Base-by-base conservation (phyloP, 2,797 vertebrate species). In the Semotilus atromaculatus region DNA sequence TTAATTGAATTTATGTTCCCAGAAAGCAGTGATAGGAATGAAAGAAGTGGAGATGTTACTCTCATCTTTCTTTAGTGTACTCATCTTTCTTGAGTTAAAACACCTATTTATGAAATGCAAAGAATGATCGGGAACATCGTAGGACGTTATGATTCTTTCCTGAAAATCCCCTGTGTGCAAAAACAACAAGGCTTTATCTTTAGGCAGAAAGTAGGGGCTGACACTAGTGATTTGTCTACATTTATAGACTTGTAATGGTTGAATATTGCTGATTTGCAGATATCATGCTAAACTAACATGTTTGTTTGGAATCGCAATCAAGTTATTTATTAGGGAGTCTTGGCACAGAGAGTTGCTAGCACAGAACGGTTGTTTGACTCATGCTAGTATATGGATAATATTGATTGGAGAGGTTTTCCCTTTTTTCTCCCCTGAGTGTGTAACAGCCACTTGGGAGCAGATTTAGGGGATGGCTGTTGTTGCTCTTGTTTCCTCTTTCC, bases 381-480 rank as follows among this genome's bases (percentile, higher is more conserved):
- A 64, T 62, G 60, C 81, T 74, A 74, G 40, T 64, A 51, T 19
- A 36, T 74, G 23, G 58, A 66, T n/a, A 36, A 19, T 82, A 82
- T 66, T 51, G 81, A 66, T 74, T 38, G 21, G 5, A 21, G 36
- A 72, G 36, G 11, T 60, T 74, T 62, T 66, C 16, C 43, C 43
- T n/a, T 72, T 70, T 70, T 16, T 21, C 43, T 21, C 23, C n/a
- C 14, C 29, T 10, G 29, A 51, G 14, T 70, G 26, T 23, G 16
- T 62, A 43, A 64, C 38, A 8, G 4, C 26, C 19, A 14, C 55
- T 45, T 82, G n/a, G 29, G 1, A 60, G 23, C n/a, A 43, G 36
- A 75, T 62, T 77, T 19, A 55, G 7, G n/a, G 36, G 1, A 10
- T 29, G 53, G 55, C 34, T 26, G 53, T 76, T 40, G 53, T 77